Evolutionary conservation across 2,888 invertebrate species (phyloP).

Genomic region (Terebella lapidaria): DNA sequence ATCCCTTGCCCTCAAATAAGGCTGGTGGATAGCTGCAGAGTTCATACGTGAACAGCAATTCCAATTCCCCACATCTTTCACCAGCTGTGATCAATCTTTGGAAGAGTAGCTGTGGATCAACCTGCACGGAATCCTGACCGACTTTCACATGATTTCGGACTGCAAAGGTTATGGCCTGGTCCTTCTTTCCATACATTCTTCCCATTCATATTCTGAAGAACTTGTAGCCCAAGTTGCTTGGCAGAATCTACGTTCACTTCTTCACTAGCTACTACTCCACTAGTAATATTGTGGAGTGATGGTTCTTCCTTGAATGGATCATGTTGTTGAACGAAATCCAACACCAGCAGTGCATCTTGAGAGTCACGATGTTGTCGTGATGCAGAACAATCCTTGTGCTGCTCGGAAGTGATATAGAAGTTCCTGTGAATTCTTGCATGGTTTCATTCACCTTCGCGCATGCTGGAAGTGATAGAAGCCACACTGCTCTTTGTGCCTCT

Average conservation of each 20-base stretch:
- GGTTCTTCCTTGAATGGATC: constrained; percentile 1
- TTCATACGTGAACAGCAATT: background rate
- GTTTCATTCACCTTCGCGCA: constrained; percentile 18
- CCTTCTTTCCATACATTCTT: background rate
- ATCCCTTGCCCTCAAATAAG: background rate
- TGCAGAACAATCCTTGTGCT: constrained; percentile 13
- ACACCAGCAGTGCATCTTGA: constrained; percentile 17
- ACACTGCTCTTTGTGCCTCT: constrained; percentile 13
- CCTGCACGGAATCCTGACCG: background rate
- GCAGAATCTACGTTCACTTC: background rate
- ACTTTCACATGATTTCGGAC: background rate
- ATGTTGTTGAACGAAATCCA: constrained; percentile 16
- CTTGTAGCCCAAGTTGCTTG: background rate
- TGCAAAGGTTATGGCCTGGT: background rate
- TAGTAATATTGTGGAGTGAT: background rate
- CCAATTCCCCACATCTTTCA: background rate
- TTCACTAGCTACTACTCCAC: background rate
- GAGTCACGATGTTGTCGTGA: constrained; percentile 18
- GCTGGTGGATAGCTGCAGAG: background rate
- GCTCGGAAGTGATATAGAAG: constrained; percentile 10
- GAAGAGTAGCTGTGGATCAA: background rate
- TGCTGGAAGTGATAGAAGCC: constrained; percentile 21
- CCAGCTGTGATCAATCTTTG: background rate
- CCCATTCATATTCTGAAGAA: background rate
- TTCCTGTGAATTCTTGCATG: constrained; percentile 15